Evolutionary conservation across 2,888 invertebrate genomes (phyloP).

Genomic region (Odontocerum albicorne): DNA sequence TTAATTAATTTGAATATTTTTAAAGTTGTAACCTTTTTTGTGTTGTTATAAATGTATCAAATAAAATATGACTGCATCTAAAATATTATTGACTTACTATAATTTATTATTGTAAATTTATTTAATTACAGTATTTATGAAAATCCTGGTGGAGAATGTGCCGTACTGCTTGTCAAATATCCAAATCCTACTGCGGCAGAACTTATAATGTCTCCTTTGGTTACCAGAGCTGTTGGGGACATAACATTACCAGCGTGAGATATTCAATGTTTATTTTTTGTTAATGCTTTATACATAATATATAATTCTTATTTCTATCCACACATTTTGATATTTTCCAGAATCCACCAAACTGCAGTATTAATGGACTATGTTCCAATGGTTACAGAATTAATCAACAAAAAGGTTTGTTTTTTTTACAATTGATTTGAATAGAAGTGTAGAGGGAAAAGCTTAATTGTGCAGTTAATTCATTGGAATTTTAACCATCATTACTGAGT

Average conservation of each 20-base stretch:
- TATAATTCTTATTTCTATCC: slow-evolving; percentile 2
- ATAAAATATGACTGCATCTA: too few relatives aligned
- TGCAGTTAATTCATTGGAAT: too few relatives aligned
- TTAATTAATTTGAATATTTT: too few relatives aligned
- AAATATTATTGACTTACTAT: too few relatives aligned
- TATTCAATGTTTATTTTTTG: slow-evolving; percentile 6
- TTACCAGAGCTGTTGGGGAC: slow-evolving; percentile 52
- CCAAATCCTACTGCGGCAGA: slow-evolving; percentile 57
- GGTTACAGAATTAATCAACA: slow-evolving; percentile 56
- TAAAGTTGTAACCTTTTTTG: too few relatives aligned
- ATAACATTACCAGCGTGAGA: slow-evolving; percentile 53
- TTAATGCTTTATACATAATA: too few relatives aligned
- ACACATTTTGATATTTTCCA: slow-evolving; percentile 39
- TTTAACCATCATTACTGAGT: too few relatives aligned
- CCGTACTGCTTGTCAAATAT: slow-evolving; percentile 59
- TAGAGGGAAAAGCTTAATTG: too few relatives aligned
- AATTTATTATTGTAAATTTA: too few relatives aligned
- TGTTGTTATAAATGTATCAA: too few relatives aligned
- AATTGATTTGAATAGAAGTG: too few relatives aligned
- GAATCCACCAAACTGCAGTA: slow-evolving; percentile 56
- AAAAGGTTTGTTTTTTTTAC: slow-evolving; percentile 52
- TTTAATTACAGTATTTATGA: slow-evolving; percentile 28
- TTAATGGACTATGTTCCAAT: slow-evolving; percentile 61
- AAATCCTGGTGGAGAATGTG: slow-evolving; percentile 50
- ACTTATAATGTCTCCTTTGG: slow-evolving; percentile 52